Conservation (phyloP, 1,140 invertebrate species). For the Diuraphis noxia region DNA sequence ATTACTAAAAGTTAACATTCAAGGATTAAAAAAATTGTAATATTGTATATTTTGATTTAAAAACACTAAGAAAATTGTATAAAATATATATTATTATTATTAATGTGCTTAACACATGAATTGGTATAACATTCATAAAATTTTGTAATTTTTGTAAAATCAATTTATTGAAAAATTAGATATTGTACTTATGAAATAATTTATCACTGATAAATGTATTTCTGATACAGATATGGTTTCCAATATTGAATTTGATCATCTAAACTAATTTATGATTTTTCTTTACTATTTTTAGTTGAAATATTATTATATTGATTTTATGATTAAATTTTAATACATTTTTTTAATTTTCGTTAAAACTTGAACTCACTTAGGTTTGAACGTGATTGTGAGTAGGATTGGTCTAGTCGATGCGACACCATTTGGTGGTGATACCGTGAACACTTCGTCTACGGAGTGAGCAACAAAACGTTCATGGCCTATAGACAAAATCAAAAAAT, state of each 20-base stretch:
- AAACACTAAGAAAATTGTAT: neutral
- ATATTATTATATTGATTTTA: neutral
- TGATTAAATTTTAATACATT: neutral
- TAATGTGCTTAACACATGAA: neutral
- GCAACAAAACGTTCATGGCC: neutral
- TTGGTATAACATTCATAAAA: neutral
- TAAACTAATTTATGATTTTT: neutral
- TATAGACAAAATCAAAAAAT: slow-evolving; percentile 16
- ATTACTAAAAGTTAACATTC: neutral
- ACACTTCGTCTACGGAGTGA: neutral
- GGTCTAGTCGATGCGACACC: neutral
- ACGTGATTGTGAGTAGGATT: neutral
- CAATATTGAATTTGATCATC: too few relatives aligned
- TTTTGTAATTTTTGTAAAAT: too few relatives aligned
- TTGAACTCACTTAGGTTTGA: slow-evolving; percentile 30
- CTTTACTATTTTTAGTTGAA: neutral
- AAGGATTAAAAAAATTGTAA: too few relatives aligned
- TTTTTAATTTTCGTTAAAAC: neutral
- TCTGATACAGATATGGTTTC: too few relatives aligned
- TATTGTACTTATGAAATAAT: too few relatives aligned
- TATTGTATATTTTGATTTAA: neutral
- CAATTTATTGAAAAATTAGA: too few relatives aligned
- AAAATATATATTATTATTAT: neutral
- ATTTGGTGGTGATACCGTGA: neutral
- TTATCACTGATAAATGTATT: too few relatives aligned